Evolutionary conservation across 2,797 vertebrate genomes (phyloP).

Genomic region (Darevskia mixta): DNA sequence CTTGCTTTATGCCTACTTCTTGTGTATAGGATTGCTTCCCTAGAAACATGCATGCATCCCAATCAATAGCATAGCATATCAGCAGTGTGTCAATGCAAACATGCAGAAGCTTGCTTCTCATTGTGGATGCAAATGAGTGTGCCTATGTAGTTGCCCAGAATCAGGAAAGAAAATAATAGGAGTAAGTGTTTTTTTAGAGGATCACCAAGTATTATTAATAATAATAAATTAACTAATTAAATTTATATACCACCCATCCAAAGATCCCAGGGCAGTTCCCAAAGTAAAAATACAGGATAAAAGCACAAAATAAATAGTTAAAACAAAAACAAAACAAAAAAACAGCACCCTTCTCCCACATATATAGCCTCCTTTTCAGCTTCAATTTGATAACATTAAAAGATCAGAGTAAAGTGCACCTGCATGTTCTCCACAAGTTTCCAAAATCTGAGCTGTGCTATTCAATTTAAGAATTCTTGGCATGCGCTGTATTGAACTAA

Average conservation of each 20-base stretch:
- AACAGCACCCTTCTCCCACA: neutral
- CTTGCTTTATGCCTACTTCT: no score
- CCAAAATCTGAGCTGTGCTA: neutral
- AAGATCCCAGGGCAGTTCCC: no score
- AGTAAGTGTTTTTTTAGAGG: neutral
- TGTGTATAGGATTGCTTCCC: no score
- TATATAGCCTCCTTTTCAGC: neutral
- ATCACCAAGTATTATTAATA: neutral
- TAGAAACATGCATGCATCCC: neutral
- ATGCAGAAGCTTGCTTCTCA: neutral
- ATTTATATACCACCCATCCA: no score
- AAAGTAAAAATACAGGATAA: no score
- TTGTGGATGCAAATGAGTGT: neutral
- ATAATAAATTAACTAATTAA: no score
- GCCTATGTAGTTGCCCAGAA: neutral
- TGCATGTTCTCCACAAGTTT: neutral
- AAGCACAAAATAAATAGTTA: no score
- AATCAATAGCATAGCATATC: neutral
- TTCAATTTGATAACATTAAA: rapidly evolving
- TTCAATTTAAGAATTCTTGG: neutral
- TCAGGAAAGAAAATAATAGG: slow-evolving; percentile 6
- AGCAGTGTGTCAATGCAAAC: neutral
- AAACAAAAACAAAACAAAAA: neutral
- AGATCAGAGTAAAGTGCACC: slow-evolving; percentile 16
- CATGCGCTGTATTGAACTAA: neutral